Base-by-base conservation (phyloP, 2,113 vertebrate species). In the Syngnathus typhle region DNA sequence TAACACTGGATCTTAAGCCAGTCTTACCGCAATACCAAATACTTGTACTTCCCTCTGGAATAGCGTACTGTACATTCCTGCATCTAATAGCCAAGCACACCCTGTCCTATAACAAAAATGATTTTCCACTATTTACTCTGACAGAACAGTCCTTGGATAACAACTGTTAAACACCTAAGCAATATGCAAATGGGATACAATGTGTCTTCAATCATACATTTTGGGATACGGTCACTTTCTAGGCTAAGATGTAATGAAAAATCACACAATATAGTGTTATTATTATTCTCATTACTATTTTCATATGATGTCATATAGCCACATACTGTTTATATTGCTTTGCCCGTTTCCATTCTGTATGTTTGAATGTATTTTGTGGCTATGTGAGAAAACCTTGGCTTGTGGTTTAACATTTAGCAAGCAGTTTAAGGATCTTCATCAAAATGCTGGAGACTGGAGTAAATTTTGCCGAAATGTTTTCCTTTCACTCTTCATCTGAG, bases 181-280 rank as follows among this genome's bases (percentile, higher is more conserved):
- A 32, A 32, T 67, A 68, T 78, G 70, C 71, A 83, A 54, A 68
- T 41, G 38, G 75, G 77, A 75, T 23, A 27, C 21, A 23, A 55
- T 12, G 21, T 23, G 19, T 39, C 41, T 21, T 38, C 4, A 11
- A n/a, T n/a, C 37, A 21, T 1, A 4, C 1, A 12, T 3, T 73
- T 75, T 82, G 63, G 69, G 69, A 68, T 85, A 84, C 82, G 89
- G 85, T 84, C 63, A 73, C 71, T 70, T 76, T 79, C 77, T 87
- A 87, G 84, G 81, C 81, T 74, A 9, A 66, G 23, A 73, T 69
- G 56, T 76, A 82, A 23, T 23, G 23, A 23, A 23, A 23, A 23
- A 23, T 7, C 39, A 41, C 7, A 46, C 5, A 46, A 1, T 46
- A 5, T 46, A 16, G 5, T 47, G 13, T 18, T 15, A 13, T 16